A percentile compares a stretch with the other conserved stretches of the same genome.
Conservation (phyloP, 1,140 invertebrate species). For the Lordiphosa clarofinis region DNA sequence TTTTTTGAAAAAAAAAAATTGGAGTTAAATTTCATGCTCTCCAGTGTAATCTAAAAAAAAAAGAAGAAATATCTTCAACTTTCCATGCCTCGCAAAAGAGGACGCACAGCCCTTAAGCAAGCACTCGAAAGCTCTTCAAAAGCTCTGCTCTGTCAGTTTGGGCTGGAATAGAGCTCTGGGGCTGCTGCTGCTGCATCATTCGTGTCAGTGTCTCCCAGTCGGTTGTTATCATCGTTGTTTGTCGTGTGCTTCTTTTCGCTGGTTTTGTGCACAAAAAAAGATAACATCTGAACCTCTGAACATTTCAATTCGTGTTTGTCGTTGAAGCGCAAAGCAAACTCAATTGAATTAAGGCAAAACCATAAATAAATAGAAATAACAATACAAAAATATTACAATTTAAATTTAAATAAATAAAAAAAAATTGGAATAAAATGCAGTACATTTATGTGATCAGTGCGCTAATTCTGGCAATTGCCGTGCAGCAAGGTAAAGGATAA, state of each 20-base stretch:
- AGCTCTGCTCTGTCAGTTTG: no score
- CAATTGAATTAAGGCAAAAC: slow-evolving; percentile 10
- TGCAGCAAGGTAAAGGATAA: slow-evolving; percentile 64
- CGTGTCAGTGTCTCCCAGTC: slow-evolving; percentile 64
- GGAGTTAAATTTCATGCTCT: no score
- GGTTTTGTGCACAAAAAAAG: slow-evolving; percentile 21
- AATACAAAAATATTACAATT: background rate
- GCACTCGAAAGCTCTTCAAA: slow-evolving; percentile 19
- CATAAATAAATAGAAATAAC: background rate
- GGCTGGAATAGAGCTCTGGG: slow-evolving; percentile 6
- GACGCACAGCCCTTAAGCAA: background rate
- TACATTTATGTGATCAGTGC: slow-evolving; percentile 73
- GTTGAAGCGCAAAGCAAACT: slow-evolving; percentile 3
- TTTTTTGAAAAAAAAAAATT: no score
- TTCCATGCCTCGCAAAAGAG: slow-evolving; percentile 3
- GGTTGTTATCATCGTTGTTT: slow-evolving; percentile 57
- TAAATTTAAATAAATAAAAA: slow-evolving; percentile 17
- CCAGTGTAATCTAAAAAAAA: no score
- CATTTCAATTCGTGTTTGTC: slow-evolving; percentile 11
- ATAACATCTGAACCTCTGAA: slow-evolving; percentile 8
- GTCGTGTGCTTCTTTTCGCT: slow-evolving; percentile 16
- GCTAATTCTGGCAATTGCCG: slow-evolving; percentile 65
- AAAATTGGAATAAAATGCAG: slow-evolving; percentile 53
- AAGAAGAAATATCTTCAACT: no score
- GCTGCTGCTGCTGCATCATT: slow-evolving; percentile 14